Conservation (phyloP, 2,888 invertebrate species). For the Dione juno region DNA sequence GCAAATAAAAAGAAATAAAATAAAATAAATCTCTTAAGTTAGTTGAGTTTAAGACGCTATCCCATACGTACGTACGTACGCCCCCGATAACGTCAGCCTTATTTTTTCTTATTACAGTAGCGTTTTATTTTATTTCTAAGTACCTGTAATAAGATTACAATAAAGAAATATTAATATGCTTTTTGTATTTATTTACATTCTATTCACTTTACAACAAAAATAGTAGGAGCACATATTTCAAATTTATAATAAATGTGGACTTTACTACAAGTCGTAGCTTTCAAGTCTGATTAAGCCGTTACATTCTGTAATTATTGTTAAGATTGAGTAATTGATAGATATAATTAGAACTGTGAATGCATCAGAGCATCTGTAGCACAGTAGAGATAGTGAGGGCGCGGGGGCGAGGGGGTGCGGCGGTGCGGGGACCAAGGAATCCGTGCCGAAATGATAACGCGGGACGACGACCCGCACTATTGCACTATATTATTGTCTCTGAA, state of each 20-base stretch:
- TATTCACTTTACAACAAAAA: too few species aligned
- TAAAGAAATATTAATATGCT: too few species aligned
- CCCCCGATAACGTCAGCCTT: too few species aligned
- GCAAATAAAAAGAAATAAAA: too few species aligned
- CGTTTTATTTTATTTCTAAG: too few species aligned
- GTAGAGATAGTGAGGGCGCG: constrained; percentile 46
- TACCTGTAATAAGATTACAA: too few species aligned
- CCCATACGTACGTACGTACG: too few species aligned
- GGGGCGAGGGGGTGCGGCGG: constrained; percentile 41
- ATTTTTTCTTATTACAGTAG: too few species aligned
- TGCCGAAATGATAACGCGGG: constrained; percentile 81
- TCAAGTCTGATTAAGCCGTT: not conserved
- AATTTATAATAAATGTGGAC: not conserved
- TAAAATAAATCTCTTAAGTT: too few species aligned
- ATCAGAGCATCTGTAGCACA: constrained; percentile 42
- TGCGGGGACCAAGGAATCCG: constrained; percentile 72
- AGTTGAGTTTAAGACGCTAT: too few species aligned
- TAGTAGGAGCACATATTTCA: too few species aligned
- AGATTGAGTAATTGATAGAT: constrained; percentile 9
- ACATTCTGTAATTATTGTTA: not conserved
- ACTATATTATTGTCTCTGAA: constrained; percentile 29
- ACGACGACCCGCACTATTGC: constrained; percentile 64
- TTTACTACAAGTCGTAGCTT: not conserved
- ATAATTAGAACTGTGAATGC: constrained; percentile 35
- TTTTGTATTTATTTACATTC: too few species aligned